Evolutionary conservation across 2,113 vertebrate genomes (phyloP), one percentile per base, ranked within the genome.

Genomic region (Hyla sarda): DNA sequence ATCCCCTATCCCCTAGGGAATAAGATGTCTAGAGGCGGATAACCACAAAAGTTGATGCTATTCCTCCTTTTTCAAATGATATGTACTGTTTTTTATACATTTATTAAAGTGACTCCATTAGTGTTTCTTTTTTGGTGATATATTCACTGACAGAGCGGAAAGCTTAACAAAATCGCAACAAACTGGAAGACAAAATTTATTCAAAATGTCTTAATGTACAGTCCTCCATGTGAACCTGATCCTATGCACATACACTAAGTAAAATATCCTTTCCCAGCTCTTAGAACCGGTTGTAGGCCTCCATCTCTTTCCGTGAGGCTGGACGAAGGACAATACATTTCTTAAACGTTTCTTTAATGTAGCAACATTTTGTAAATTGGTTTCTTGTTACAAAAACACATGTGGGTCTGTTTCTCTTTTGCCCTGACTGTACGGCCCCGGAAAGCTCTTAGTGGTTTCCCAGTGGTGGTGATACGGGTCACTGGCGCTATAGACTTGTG

Each of bases 261-360:
- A 30, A 45, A 80, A n/a, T 45, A 25, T 83, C 7, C 19, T 69
- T 2, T 28, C 25, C 10, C 34, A 9, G 9, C 4, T 14, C 54
- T 75, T 60, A 75, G 71, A 62, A 74, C 30, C 34, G 45, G 32
- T 58, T 75, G 13, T 28, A 32, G 67, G 65, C 34, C 48, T 2
- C 5, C 25, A 8, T n/a, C 45, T 52, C 13, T 77, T 50, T 67
- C 45, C 60, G 25, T 54, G 65, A 52, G 37, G 77, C 77, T 54
- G 60, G 52, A 60, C 21, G 54, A 60, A 25, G 77, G 77, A 45
- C 34, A 41, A 60, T 52, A 52, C 19, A 48, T 54, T 73, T 30
- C 50, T 73, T 71, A 54, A 71, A 37, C 30, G 23, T 74, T 74
- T 75, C 82, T 74, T 84, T 84, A 74, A 84, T 84, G 82, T 74